These are phyloP conservation scores for Chloroclysta siterata DNA, from an alignment of 2,888 invertebrate genomes.

Conservation along the genomic window DNA sequence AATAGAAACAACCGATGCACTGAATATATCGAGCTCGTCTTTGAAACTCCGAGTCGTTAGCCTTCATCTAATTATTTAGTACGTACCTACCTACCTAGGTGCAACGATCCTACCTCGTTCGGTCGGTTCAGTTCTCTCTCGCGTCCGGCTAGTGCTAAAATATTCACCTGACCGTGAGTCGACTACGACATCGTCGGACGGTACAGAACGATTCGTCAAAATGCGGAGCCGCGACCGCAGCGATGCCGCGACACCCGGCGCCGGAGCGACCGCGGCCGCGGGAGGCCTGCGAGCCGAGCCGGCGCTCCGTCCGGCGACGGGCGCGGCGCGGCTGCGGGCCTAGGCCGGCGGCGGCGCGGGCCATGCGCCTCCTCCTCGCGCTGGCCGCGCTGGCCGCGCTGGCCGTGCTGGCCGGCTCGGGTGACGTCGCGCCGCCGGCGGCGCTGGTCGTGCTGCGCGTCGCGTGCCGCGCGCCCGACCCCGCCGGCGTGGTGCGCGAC, in stretches of 20 bases:
- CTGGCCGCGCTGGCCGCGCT: conserved; percentile 37
- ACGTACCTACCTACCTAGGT: too few relatives aligned
- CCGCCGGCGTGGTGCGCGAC: conserved; percentile 41
- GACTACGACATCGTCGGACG: not conserved
- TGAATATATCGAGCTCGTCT: too few relatives aligned
- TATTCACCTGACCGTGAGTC: too few relatives aligned
- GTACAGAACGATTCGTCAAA: not conserved
- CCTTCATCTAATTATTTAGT: too few relatives aligned
- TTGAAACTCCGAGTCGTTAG: too few relatives aligned
- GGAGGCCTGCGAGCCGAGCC: not conserved
- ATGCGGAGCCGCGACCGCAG: not conserved
- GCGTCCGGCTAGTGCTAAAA: too few relatives aligned
- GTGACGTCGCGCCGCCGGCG: conserved; percentile 46
- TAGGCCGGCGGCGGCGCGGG: conserved; percentile 41
- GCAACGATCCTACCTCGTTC: too few relatives aligned
- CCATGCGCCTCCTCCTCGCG: conserved; percentile 60
- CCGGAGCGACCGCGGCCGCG: not conserved
- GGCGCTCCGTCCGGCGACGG: not conserved
- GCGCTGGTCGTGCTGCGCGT: conserved; percentile 64
- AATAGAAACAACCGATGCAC: too few relatives aligned
- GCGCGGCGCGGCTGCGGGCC: not conserved
- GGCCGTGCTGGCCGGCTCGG: conserved; percentile 44
- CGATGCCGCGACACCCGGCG: not conserved
- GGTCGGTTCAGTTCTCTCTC: too few relatives aligned
- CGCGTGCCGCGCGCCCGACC: conserved; percentile 51